Base-by-base conservation (phyloP, 2,888 invertebrate genomes). In the Clitarchus hookeri region DNA sequence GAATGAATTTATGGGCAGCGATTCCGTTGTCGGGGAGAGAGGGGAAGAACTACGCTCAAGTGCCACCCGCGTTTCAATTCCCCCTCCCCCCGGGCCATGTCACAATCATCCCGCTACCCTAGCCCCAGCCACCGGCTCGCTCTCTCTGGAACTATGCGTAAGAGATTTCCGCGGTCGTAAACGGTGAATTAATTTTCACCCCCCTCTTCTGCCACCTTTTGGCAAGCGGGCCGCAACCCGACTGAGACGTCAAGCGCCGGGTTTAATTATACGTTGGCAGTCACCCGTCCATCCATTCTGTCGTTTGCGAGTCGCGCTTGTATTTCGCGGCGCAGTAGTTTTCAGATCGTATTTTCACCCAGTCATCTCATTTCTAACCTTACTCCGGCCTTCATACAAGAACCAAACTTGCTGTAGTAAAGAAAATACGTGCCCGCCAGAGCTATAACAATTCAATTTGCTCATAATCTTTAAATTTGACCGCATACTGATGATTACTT, bases 141-240 rank as follows among this genome's bases (percentile, higher is more conserved):
- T 65, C 53, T 19, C 65, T 23, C 13, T 19, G 65, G 65, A n/a
- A 23, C 65, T 65, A n/a, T n/a, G 65, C 65, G 65, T 65, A 65
- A 65, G 65, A 65, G 65, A 65, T n/a, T 65, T n/a, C 65, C 65
- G 65, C n/a, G 65, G 65, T 65, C 65, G 65, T 65, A 65, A 65
- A 65, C 65, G n/a, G 23, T 65, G 65, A 65, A 65, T 65, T 65
- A 65, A 65, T 65, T 65, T 65, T 53, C 53, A 16, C 53, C 3
- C 36, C 36, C 36, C 36, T 2, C 8, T 8, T 19, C 53, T 53
- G 0, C 65, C 65, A 6, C 65, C 65, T 65, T 65, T 19, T 1
- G n/a, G 12, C 16, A 6, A 11, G 65, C 65, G n/a, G 65, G 12
- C 16, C 65, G 65, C 65, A 23, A 65, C 65, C 65, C 65, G 65